These are phyloP conservation scores for Rousettus leschenaultii DNA, from an alignment of 2,113 vertebrate species.

Conservation along the genomic window DNA sequence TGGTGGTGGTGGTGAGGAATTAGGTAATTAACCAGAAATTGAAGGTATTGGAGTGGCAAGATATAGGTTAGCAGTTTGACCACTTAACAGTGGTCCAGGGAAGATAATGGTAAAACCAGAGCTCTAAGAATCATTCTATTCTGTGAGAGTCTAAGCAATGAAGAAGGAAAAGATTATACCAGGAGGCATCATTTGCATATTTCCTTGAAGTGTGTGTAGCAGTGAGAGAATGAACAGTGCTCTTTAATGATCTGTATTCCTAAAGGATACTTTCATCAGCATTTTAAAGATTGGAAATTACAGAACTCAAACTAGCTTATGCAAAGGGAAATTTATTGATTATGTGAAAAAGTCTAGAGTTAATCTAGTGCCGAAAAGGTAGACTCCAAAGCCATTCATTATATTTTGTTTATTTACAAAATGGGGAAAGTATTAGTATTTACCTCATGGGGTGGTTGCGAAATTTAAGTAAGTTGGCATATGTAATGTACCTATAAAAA, in stretches of 20 bases:
- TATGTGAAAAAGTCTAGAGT: not conserved
- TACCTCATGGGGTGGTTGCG: not conserved
- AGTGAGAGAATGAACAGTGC: not conserved
- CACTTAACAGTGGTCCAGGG: not conserved
- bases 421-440: not conserved
- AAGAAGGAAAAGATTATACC: not conserved
- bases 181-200: not conserved
- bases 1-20: not conserved
- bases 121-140: not conserved
- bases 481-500: not conserved
- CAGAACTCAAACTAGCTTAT: not conserved
- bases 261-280: not conserved
- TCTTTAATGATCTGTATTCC: not conserved
- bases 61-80: not conserved
- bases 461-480: not conserved
- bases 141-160: not conserved
- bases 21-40: not conserved
- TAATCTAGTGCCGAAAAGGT: not conserved
- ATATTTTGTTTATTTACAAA: not conserved
- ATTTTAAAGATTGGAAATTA: not conserved
- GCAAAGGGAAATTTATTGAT: not conserved
- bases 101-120: not conserved
- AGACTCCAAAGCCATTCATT: not conserved
- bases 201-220: not conserved
- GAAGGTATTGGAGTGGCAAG: not conserved